Base-by-base conservation (phyloP, 2,113 vertebrate genomes). In the Nothoprocta pentlandii region DNA sequence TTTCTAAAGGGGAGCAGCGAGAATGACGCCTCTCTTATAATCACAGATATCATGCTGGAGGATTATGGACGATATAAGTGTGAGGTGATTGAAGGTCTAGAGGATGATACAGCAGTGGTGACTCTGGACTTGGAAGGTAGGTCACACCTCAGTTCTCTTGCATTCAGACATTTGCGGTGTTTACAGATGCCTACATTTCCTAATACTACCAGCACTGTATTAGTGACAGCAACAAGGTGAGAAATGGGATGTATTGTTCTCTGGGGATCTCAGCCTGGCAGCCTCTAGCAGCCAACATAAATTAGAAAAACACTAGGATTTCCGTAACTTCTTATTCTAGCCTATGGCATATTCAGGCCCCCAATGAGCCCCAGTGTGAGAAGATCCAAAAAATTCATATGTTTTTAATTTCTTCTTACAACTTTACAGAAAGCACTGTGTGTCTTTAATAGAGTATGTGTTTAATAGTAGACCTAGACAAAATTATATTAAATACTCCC, bases 41-140 rank as follows among this genome's bases (percentile, higher is more conserved):
- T 99, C 83, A 98, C 90, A 34, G 95, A 98, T 36, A 73, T 99
- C 88, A 96, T 95, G 51, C 95, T 96, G 94, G 98, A 99, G 9
- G 99, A 99, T 95, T 97, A 95, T 1, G 99, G 99, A 62, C 98
- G 93, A 90, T 99, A 99, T 73, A 99, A 97, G 88, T 99, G 99
- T 21, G 99, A 99, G 94, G 96, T 99, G 80, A 98, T 98, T 80
- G 98, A 98, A 13, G 99, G 99, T 61, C 82, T 99, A 85, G 98
- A 98, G 64, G 99, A 99, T 3, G 96, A 95, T 12, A 91, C 97
- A 3, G 95, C 97, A 2, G 98, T 99, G 66, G 89, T 99, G 62
- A 69, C 97, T 25, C 93, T 99, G 94, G 98, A 98, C 81, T 95
- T 99, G 89, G 92, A 98, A 97, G 97, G 98, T 99, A 96, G 10